Conservation (phyloP, 2,888 invertebrate genomes). For the Pilophorus perplexus region DNA sequence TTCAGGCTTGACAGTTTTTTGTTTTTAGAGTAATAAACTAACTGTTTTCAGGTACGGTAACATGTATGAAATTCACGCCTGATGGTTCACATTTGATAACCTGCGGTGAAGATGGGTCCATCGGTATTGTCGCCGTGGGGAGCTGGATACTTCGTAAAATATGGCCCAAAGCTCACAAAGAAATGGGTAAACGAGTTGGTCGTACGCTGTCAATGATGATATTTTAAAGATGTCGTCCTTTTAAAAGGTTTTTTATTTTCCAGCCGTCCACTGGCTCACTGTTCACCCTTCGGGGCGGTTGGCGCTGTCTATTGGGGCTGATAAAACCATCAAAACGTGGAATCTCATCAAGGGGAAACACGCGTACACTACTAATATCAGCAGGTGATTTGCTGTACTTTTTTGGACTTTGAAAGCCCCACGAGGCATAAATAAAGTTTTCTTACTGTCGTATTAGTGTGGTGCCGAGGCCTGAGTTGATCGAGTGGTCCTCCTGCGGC, state of each 20-base stretch:
- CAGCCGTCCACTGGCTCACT: constrained; percentile 69
- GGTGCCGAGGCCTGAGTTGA: constrained; percentile 50
- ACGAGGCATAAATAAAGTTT: background rate
- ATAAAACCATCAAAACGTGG: constrained; percentile 85
- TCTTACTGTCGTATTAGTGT: no score
- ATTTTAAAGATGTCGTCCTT: background rate
- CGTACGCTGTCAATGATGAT: background rate
- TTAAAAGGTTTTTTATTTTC: constrained; percentile 51
- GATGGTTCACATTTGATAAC: constrained; percentile 76
- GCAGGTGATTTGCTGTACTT: background rate
- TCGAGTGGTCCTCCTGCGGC: constrained; percentile 73
- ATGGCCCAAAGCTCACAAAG: constrained; percentile 78
- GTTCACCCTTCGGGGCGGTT: constrained; percentile 88
- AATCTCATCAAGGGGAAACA: constrained; percentile 87
- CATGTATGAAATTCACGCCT: constrained; percentile 71
- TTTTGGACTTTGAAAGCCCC: background rate
- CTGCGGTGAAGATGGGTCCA: constrained; percentile 78
- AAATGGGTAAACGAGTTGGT: constrained; percentile 46
- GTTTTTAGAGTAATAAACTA: no score
- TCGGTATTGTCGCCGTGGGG: constrained; percentile 76
- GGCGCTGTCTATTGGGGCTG: constrained; percentile 80
- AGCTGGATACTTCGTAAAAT: constrained; percentile 84
- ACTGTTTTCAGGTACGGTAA: constrained; percentile 74
- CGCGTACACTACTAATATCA: constrained; percentile 85
- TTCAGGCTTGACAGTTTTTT: no score